Evolutionary conservation across 2,797 vertebrate genomes (phyloP), one percentile per base, ranked within the genome.

Genomic region (Glyptemys insculpta): DNA sequence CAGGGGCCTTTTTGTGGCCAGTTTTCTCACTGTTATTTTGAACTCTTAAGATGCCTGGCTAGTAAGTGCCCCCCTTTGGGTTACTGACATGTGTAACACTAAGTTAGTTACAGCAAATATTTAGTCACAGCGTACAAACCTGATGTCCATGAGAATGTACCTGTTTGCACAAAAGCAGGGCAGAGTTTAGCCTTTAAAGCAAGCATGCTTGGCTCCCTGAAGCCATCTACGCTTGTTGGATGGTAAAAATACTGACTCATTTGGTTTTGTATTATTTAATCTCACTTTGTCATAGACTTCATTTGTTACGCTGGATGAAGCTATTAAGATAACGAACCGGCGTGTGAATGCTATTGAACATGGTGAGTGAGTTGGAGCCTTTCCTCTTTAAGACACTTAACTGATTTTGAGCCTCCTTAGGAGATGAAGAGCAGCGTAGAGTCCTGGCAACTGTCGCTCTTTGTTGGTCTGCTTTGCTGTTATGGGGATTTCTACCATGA

Each of bases 261-360:
- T 31, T 94, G 41, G 50, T 80, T 54, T 27, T 47, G 1, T 94
- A 96, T 87, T 94, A 82, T 88, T 95, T 95, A 90, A 93, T 96
- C 44, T 78, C 3, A 62, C 96, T 96, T 90, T 62, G 50, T 91
- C 95, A n/a, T 97, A 99, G 99, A 99, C 99, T 34, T 99, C 99
- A 85, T 99, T 99, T 94, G 98, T 99, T 95, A 99, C 99, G 47
- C 97, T 99, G 98, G 99, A 99, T 95, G 99, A 99, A 98, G 99
- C 99, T 92, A 99, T 99, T 94, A 99, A 99, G 98, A 99, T 99
- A 97, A 99, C 99, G 68, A 99, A 99, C 98, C 99, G 99, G 72
- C 99, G 99, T 72, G 99, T 99, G 92, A 99, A 99, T 68, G 99
- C 99, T 87, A 99, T 99, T 65, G 99, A 99, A 97, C 99, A 99